Conservation (phyloP, 1,140 invertebrate species). For the Dendrolimus kikuchii region DNA sequence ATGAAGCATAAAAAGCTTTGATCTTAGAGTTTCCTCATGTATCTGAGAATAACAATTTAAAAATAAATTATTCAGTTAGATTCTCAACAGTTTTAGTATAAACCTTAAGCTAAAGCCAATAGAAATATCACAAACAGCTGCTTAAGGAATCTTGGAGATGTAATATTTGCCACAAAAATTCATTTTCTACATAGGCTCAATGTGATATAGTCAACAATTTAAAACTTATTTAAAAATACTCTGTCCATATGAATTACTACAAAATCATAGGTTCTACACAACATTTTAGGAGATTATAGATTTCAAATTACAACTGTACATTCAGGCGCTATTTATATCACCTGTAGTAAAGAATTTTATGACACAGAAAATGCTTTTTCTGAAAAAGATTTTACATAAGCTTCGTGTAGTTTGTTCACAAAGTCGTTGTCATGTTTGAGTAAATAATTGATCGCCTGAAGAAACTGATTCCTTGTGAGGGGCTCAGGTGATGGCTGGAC, state of each 20-base stretch:
- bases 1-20: background rate
- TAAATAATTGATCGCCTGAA: conserved; percentile 90
- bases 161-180: conserved; percentile 52
- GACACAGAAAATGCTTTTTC: conserved; percentile 77
- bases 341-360: conserved; percentile 41
- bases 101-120: conserved; percentile 41
- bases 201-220: conserved; percentile 38
- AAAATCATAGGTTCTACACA: conserved; percentile 58
- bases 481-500: conserved; percentile 75
- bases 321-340: conserved; percentile 26
- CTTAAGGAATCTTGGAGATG: conserved; percentile 31
- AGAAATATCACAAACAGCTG: conserved; percentile 57
- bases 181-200: conserved; percentile 52
- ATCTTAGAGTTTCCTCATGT: background rate
- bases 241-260: conserved; percentile 52
- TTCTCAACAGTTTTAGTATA: conserved; percentile 10
- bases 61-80: background rate
- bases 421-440: conserved; percentile 91
- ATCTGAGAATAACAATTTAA: background rate
- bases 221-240: conserved; percentile 67
- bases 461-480: conserved; percentile 87
- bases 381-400: conserved; percentile 88
- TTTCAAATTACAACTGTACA: conserved; percentile 62
- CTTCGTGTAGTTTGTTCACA: conserved; percentile 90
- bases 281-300: conserved; percentile 41